Base-by-base conservation (phyloP, 2,797 vertebrate species). In the Chaetophractus vellerosus region DNA sequence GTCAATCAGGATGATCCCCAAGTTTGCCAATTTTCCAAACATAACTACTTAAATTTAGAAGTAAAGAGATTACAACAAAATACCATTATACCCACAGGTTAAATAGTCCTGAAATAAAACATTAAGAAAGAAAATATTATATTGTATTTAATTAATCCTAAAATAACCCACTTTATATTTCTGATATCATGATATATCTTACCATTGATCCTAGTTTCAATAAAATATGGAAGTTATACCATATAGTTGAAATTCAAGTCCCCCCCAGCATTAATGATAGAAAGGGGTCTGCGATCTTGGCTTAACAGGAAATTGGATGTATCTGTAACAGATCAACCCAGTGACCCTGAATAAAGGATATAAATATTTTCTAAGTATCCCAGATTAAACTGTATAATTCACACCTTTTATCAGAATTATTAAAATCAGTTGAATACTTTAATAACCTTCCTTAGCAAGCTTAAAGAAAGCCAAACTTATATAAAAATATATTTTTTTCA, bases 161-260 rank as follows among this genome's bases (percentile, higher is more conserved):
- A 96, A 79, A 57, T 92, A 96, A 96, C 95, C 96, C 80, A 92
- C 69, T 97, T 96, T 94, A 96, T 82, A 96, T 82, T 50, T 97
- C 90, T 96, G 94, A 96, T 97, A 93, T 93, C 88, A 96, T 93
- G 74, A 93, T 86, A 96, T 85, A 79, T 33, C 66, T 93, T 74
- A 89, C 92, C 95, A 95, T 71, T 92, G 92, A 96, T 33, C 84
- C 75, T 82, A 96, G 84, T 91, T 90, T 96, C 94, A 90, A 82
- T 85, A 80, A 96, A 91, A 61, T 78, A 79, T 68, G 87, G 76
- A 74, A 94, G 15, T 95, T 80, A 80, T 66, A 94, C 64, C 72
- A 86, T 88, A 78, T n/a, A 93, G 71, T 33, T 96, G 61, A 86
- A 93, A 88, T 91, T 86, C 69, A 52, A 66, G 64, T 91, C 93